phyloP scores from a whole-genome alignment of 2,888 invertebrate species.

The Mesopsocus fuscifrons region DNA sequence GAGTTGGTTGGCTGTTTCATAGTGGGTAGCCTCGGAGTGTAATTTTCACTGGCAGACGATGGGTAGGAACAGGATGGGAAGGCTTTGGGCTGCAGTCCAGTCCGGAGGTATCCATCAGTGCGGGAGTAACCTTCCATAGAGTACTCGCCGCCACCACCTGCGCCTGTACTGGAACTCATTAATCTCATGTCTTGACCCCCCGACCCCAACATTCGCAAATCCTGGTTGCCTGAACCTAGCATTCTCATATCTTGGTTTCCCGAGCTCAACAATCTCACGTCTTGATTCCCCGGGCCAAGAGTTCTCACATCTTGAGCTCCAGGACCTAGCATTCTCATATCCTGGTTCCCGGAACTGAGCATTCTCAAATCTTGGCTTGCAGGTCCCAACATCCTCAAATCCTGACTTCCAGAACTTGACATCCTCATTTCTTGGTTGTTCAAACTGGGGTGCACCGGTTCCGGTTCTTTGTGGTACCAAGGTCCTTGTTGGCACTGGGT shows the following conservation, averaged over 20 bases:
- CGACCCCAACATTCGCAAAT: too few species aligned
- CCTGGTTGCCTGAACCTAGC: too few species aligned
- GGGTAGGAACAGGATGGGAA: background rate
- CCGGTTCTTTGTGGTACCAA: background rate
- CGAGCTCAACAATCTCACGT: background rate
- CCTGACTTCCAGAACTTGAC: background rate
- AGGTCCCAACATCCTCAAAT: too few species aligned
- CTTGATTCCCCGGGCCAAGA: too few species aligned
- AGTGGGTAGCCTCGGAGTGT: background rate
- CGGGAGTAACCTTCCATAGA: background rate
- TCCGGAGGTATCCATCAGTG: background rate
- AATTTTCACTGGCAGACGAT: background rate
- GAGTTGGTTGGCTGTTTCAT: background rate
- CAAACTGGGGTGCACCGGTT: background rate
- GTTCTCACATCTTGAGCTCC: too few species aligned
- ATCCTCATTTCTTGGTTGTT: background rate
- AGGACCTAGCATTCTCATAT: too few species aligned
- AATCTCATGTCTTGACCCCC: too few species aligned
- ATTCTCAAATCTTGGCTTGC: too few species aligned
- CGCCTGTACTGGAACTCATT: background rate
- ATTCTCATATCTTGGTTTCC: background rate
- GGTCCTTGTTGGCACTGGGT: background rate
- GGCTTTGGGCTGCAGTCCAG: background rate
- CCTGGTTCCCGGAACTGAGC: background rate
- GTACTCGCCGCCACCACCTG: background rate